Evolutionary conservation across 1,140 invertebrate species (phyloP).

Genomic region (Battus philenor): DNA sequence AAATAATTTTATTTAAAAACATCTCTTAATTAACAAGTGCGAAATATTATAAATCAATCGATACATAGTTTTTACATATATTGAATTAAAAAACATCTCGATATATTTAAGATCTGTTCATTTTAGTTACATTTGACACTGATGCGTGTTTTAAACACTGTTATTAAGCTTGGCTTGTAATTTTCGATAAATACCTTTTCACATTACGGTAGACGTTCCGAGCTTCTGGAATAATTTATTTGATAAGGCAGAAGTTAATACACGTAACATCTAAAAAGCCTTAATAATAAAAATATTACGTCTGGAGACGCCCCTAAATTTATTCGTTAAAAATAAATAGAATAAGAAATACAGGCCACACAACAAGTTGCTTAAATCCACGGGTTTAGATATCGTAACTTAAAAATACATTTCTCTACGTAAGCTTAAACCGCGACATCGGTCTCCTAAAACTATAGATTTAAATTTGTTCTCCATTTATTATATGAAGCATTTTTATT

Average conservation of each 20-base stretch:
- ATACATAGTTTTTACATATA: constrained; percentile 33
- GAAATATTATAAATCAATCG: constrained; percentile 19
- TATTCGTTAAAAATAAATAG: no score
- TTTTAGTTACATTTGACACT: constrained; percentile 34
- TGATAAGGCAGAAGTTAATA: background rate
- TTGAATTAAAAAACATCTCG: constrained; percentile 33
- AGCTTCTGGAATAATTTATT: no score
- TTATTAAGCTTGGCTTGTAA: constrained; percentile 44
- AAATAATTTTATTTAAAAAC: constrained; percentile 20
- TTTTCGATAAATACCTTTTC: constrained; percentile 21
- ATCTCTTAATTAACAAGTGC: constrained; percentile 24
- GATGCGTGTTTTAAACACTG: constrained; percentile 46
- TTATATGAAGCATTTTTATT: no score
- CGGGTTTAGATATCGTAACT: no score
- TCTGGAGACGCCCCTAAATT: no score
- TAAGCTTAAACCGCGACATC: no score
- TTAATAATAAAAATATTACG: constrained; percentile 6
- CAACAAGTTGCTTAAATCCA: no score
- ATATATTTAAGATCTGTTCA: constrained; percentile 18
- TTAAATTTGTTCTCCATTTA: no score
- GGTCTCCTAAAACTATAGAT: no score
- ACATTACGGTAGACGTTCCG: constrained; percentile 6
- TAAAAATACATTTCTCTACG: no score
- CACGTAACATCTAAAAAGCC: constrained; percentile 4
- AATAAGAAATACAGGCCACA: no score